Base-by-base conservation (phyloP, 1,140 invertebrate genomes). In the Coelopa frigida region DNA sequence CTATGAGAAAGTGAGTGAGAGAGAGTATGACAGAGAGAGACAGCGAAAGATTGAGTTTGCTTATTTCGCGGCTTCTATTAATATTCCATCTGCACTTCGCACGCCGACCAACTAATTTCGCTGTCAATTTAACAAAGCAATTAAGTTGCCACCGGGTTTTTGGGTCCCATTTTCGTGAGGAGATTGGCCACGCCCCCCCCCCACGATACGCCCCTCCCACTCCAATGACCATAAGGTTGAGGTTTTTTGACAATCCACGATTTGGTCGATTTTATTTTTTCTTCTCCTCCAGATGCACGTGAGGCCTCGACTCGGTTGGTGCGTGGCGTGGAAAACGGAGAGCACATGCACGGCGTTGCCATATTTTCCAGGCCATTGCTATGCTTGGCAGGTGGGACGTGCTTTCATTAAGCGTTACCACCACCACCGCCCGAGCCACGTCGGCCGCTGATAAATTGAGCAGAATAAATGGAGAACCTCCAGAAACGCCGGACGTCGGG, bases 91-190 rank as follows among this genome's bases (percentile, higher is more conserved):
- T 29, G 32, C 24, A 42, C 26, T 20, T 15, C 24, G 15, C 24
- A 5, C 40, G 31, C 42, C 41, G 51, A 58, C 56, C 60, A 63
- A 59, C 42, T 32, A 44, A 44, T 63, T 63, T 36, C 55, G 61
- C 61, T 63, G 61, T 63, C 61, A 63, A 63, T 63, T 63, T 63
- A 63, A 57, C 61, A 64, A 32, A 63, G 61, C 63, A 63, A 63
- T 63, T 63, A 63, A 63, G 57, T 59, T 56, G 29, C 24, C 45
- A 51, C 21, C n/a, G 50, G 57, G 43, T 41, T 49, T n/a, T n/a
- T n/a, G n/a, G 52, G 35, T 51, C 40, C 36, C 44, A 33, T 24
- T 32, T 18, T 32, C 3, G 29, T 17, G 29, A 50, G 51, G 50
- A 55, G 31, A 47, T 46, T 26, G 33, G 29, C 26, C 45, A 42